Base-by-base conservation (phyloP, 2,113 vertebrate species). In the Oryzias celebensis region DNA sequence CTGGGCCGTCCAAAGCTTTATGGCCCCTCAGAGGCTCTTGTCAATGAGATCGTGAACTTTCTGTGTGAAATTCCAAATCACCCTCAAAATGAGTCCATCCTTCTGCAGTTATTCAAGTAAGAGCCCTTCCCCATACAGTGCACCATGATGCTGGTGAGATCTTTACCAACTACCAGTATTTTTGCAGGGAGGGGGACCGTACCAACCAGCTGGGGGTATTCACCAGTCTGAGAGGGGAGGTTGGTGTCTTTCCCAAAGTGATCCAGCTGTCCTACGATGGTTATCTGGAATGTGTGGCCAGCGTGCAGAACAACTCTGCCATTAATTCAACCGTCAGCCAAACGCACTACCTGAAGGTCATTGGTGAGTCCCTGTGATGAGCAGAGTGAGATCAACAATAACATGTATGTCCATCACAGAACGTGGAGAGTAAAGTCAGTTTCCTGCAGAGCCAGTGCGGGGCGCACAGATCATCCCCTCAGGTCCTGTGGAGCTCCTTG, bases 301-400 rank as follows among this genome's bases (percentile, higher is more conserved):
- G 51, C 1, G 57, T 20, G 4, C 85, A 87, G 46, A 91, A 90
- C 69, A 67, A 75, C 77, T 71, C 88, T 0, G 2, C 17, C 1
- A 58, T 89, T 4, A 4, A 26, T 4, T 58, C 83, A 6, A 65
- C 65, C 0, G 6, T 58, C 60, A 92, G 92, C 60, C 0, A 16
- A 0, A 3, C 0, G 5, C 70, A 77, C 52, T 5, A 55, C 42
- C 63, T 91, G 14, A 73, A 24, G 45, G 90, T 93, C 22, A 4
- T 91, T 1, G 85, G 92, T 92, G 70, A 90, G 91, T 87, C 3
- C 51, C 6, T 36, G 2, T 36, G 36, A 41, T 44, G n/a, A 53
- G 22, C 5, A 56, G 1, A 44, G 15, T 1, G 23, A 43, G 23
- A 43, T 6, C 18, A 43, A 15, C 3, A 36, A 36, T 36, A 36